phyloP scores from a whole-genome alignment of 2,113 vertebrate genomes.

The Hippocampus comes region DNA sequence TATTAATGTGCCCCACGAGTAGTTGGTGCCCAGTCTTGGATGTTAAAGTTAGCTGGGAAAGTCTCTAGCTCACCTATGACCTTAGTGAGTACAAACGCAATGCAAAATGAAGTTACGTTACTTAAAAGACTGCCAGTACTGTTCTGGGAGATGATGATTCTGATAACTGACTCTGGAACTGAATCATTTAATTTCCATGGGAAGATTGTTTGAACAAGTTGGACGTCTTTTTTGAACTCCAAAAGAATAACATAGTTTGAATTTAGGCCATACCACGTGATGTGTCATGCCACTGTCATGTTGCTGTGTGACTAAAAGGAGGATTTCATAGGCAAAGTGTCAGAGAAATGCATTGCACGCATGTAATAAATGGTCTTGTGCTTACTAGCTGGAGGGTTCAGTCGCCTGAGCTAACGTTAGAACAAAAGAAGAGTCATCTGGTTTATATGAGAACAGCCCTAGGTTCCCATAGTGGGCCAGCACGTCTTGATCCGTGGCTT shows the following conservation, averaged over 20 bases:
- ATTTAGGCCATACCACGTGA: neutral
- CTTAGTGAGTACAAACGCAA: neutral
- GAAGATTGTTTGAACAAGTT: neutral
- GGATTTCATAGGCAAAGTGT: slow-evolving; percentile 1
- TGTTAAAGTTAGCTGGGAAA: neutral
- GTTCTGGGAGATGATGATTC: neutral
- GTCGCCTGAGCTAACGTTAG: slow-evolving; percentile 45
- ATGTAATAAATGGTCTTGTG: slow-evolving; percentile 11
- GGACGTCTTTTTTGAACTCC: neutral
- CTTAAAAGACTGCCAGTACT: neutral
- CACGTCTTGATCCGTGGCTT: slow-evolving; percentile 70
- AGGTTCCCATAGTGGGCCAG: slow-evolving; percentile 65
- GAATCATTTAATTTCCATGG: neutral
- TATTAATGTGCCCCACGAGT: neutral
- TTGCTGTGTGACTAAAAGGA: neutral
- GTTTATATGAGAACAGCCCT: slow-evolving; percentile 71
- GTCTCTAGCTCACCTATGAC: neutral
- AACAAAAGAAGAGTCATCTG: slow-evolving; percentile 67
- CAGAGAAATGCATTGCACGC: slow-evolving; percentile 12
- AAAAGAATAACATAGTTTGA: neutral
- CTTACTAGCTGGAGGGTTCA: slow-evolving; percentile 37
- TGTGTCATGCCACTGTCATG: neutral
- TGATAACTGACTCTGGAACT: neutral
- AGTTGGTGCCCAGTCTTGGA: neutral
- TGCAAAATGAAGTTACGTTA: neutral